A percentile compares a stretch with the other conserved stretches of the same genome.
Conservation (phyloP, 2,888 invertebrate species). For the Cremastinae sp. region DNA sequence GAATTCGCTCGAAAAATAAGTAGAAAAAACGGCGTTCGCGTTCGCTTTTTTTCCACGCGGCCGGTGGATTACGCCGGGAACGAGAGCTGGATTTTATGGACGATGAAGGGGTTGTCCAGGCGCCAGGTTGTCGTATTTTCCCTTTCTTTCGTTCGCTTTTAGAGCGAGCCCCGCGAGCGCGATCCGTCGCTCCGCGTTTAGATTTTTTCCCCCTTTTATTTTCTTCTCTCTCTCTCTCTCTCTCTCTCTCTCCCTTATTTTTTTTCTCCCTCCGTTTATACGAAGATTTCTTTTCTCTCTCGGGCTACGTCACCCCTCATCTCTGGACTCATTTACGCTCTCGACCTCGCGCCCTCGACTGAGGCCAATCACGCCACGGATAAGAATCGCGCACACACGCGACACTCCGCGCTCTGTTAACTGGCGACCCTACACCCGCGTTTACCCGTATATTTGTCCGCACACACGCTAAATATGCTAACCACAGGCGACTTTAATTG, state of each 20-base stretch:
- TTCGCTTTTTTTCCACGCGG: neutral
- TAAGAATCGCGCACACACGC: slow-evolving; percentile 68
- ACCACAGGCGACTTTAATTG: slow-evolving; percentile 72
- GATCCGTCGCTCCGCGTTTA: too few species aligned
- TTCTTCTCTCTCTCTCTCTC: neutral
- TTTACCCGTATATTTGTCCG: neutral
- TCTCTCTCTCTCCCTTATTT: neutral
- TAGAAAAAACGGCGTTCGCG: too few species aligned
- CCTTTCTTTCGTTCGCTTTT: slow-evolving; percentile 32
- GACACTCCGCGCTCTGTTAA: slow-evolving; percentile 21
- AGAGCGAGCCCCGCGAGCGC: neutral
- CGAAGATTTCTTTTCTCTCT: neutral
- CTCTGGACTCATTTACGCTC: slow-evolving; percentile 34
- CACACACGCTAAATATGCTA: neutral
- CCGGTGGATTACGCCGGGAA: neutral
- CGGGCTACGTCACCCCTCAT: neutral
- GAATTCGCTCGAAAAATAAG: too few species aligned
- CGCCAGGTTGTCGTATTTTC: slow-evolving; percentile 40
- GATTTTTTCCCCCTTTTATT: slow-evolving; percentile 11
- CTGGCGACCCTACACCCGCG: neutral
- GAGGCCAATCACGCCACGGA: slow-evolving; percentile 70
- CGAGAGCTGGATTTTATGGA: slow-evolving; percentile 13
- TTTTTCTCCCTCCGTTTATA: too few species aligned
- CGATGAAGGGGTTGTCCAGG: slow-evolving; percentile 36
- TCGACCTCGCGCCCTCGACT: slow-evolving; percentile 34